Percentiles rank a stretch among this genome's conserved stretches.
Conservation (phyloP, 2,888 invertebrate genomes). For the Polia nebulosa region DNA sequence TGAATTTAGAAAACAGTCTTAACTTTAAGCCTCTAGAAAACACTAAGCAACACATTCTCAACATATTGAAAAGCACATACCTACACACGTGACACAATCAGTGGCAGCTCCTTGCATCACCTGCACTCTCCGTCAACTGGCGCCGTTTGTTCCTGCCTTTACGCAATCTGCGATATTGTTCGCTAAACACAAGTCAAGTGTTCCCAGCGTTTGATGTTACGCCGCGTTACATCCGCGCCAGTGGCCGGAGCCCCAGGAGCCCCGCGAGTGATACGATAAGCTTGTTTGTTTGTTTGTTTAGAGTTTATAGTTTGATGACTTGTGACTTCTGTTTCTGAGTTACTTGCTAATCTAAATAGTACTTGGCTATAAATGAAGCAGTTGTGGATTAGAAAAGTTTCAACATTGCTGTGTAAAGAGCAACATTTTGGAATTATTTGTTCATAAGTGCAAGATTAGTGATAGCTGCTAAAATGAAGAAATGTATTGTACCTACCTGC, state of each 20-base stretch:
- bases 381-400: no score
- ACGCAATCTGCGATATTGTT: constrained; percentile 46
- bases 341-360: no score
- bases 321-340: background rate
- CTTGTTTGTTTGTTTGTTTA: background rate
- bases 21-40: no score
- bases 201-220: constrained; percentile 6
- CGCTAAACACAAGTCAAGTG: constrained; percentile 24
- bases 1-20: background rate
- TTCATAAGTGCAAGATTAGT: background rate
- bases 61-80: background rate
- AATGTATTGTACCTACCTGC: no score
- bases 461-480: no score
- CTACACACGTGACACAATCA: constrained; percentile 4
- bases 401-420: no score
- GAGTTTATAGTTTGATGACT: constrained; percentile 12
- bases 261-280: background rate
- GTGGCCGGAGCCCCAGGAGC: background rate
- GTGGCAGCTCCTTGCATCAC: background rate
- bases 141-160: constrained; percentile 39
- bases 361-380: background rate
- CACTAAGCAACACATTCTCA: background rate
- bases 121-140: constrained; percentile 1
- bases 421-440: background rate
- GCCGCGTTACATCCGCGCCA: constrained; percentile 1